Conservation (phyloP, 2,797 vertebrate genomes). For the Anableps anableps region DNA sequence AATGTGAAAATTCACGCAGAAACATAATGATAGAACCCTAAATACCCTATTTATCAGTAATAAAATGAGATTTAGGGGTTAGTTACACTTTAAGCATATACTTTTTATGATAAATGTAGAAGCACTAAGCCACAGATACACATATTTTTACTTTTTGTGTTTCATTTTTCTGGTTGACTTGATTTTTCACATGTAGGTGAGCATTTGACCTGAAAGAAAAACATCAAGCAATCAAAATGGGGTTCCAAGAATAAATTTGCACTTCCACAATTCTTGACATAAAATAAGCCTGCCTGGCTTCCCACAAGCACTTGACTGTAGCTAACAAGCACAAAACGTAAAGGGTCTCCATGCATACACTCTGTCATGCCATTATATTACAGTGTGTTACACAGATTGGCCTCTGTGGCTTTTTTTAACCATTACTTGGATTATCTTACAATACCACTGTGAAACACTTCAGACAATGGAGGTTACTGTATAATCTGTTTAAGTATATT, state of each 20-base stretch:
- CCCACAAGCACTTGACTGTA: slow-evolving; percentile 7
- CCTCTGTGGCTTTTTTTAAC: slow-evolving; percentile 28
- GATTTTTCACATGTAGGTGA: background rate
- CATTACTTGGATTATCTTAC: slow-evolving; percentile 24
- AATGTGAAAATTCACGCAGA: too few relatives aligned
- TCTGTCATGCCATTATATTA: slow-evolving; percentile 40
- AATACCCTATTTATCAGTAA: too few relatives aligned
- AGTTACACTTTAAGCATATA: too few relatives aligned
- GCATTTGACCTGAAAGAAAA: background rate
- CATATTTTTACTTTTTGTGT: too few relatives aligned
- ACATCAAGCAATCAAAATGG: background rate
- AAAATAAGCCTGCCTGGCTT: slow-evolving; percentile 3
- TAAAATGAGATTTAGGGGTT: too few relatives aligned
- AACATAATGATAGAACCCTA: too few relatives aligned
- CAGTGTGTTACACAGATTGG: slow-evolving; percentile 31
- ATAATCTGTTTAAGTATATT: slow-evolving; percentile 41
- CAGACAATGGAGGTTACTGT: slow-evolving; percentile 3
- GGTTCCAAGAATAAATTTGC: background rate
- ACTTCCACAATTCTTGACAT: slow-evolving; percentile 6
- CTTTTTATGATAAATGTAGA: too few relatives aligned
- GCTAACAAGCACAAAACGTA: slow-evolving; percentile 10
- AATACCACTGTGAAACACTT: slow-evolving; percentile 10
- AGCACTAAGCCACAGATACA: too few relatives aligned
- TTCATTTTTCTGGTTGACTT: background rate
- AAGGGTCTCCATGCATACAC: slow-evolving; percentile 39